phyloP scores from a whole-genome alignment of 2,113 vertebrate species.

The Bubo blakistoni region DNA sequence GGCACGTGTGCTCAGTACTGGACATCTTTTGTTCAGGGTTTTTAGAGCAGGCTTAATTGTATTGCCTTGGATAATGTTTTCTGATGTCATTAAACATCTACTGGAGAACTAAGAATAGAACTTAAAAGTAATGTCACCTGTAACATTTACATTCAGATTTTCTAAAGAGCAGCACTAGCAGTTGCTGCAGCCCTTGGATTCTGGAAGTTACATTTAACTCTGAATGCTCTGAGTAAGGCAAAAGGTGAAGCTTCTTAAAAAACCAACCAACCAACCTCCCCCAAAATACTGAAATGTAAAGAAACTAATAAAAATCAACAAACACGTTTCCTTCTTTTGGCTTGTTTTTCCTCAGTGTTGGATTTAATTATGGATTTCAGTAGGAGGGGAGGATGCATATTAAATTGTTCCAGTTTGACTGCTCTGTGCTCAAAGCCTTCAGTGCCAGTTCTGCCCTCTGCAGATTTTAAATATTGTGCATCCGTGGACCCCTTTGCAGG shows the following conservation, averaged over 20 bases:
- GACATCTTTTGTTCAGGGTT: conserved; percentile 19
- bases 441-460: background rate
- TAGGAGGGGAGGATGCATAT: background rate
- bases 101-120: conserved; percentile 28
- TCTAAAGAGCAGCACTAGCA: background rate
- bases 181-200: background rate
- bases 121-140: conserved; percentile 59
- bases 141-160: conserved; percentile 14
- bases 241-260: background rate
- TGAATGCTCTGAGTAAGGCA: background rate
- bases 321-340: background rate
- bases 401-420: background rate
- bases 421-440: conserved; percentile 11
- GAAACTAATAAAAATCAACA: background rate
- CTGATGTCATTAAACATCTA: conserved; percentile 4
- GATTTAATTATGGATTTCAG: conserved; percentile 40
- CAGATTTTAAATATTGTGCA: background rate
- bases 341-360: background rate
- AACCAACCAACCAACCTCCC: background rate
- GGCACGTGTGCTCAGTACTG: background rate
- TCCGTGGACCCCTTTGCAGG: background rate
- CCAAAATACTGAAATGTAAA: background rate
- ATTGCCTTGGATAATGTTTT: conserved; percentile 26
- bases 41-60: conserved; percentile 39
- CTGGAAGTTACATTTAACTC: background rate